Conservation (phyloP, 2,113 vertebrate genomes). For the Nycticryphes semicollaris region DNA sequence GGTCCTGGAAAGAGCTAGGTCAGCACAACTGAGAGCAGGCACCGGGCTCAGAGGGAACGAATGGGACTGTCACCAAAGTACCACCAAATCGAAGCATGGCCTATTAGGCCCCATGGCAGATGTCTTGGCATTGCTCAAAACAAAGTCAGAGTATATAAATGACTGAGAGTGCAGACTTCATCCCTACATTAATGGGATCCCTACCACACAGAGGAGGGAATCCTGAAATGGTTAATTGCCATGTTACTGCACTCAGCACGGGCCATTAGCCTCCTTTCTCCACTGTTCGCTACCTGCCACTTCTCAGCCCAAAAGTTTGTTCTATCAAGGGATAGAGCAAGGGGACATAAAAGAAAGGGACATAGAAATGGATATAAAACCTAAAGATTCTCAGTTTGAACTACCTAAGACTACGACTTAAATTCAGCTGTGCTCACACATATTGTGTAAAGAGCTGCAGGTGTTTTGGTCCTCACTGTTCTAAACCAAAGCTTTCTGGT, state of each 20-base stretch:
- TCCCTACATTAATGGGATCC: background rate
- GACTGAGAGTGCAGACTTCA: background rate
- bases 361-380: background rate
- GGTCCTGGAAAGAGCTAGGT: background rate
- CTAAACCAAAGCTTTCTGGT: background rate
- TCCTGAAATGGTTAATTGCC: background rate
- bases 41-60: background rate
- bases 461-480: background rate
- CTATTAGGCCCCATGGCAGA: no score
- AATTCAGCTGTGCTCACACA: background rate
- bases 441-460: background rate
- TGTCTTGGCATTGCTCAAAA: background rate
- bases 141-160: background rate
- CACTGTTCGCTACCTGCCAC: background rate
- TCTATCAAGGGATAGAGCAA: background rate
- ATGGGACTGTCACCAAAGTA: background rate
- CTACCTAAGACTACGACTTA: background rate
- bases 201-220: background rate
- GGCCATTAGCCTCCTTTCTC: background rate
- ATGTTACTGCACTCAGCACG: background rate
- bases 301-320: background rate
- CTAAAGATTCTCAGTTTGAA: background rate
- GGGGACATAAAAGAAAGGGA: no score
- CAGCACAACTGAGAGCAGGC: background rate
- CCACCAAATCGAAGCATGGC: background rate